Base-by-base conservation (phyloP, 1,140 invertebrate genomes). In the Drosophila santomea region DNA sequence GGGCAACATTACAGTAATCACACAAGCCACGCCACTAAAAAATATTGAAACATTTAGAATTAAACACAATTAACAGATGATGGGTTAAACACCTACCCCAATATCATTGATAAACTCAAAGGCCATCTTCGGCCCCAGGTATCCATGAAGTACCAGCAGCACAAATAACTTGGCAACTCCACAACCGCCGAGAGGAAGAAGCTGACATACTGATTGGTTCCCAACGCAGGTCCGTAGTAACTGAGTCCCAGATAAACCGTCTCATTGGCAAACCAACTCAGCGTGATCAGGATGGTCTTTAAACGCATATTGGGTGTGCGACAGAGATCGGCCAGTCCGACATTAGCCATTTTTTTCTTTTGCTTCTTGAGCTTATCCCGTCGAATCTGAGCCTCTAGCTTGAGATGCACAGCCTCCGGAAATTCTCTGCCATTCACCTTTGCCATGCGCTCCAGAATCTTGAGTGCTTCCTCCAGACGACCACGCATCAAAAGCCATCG, bases 141-240 rank as follows among this genome's bases (percentile, higher is more conserved):
- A 89, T 97, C 97, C 95, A 97, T 97, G 12, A 97, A 94, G 38
- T 97, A 89, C 96, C 96, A 97, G 83, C 96, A 97, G 2, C 95
- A 94, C 35, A 97, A 91, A 83, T 97, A 97, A 81, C 96, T 97
- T 0, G 97, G 97, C 55, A 98, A 95, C 92, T 98, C 97, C 12
- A 97, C 96, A 1, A 95, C 93, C 0, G 96, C 96, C 15, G 96
- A 97, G 20, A 97, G 93, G 52, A 97, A 95, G 90, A 98, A 98
- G 83, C 96, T 97, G 64, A 98, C 93, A 91, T 97, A 97, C 78
- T 97, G 95, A 92, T 97, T 96, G 72, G 93, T 96, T 23, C 96
- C 97, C 15, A 98, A 93, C 7, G 96, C 95, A 12, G 97, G 97
- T 0, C 97, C 96, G 74, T 98, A 98, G 84, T 97, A 97, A 68